Evolutionary conservation across 1,140 invertebrate species (phyloP).

Genomic region (Sycophaga agraensis): DNA sequence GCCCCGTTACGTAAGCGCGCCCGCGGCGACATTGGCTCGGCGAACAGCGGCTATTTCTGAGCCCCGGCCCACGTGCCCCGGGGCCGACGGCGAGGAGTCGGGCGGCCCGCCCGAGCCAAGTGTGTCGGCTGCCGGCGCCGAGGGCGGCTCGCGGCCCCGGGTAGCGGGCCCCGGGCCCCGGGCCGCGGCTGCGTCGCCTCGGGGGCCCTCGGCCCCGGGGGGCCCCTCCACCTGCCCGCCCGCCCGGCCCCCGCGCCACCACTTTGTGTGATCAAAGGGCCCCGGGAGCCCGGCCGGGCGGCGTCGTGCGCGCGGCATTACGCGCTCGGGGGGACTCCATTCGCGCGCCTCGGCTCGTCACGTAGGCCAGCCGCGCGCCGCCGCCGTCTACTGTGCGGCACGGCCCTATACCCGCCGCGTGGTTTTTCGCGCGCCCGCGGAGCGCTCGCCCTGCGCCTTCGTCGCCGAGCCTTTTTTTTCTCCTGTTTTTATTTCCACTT

Average conservation of each 20-base stretch:
- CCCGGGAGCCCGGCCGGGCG: neutral
- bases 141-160: neutral
- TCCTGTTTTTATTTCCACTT: too few species aligned
- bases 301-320: conserved; percentile 15
- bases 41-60: too few species aligned
- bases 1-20: too few species aligned
- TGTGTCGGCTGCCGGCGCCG: neutral
- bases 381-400: neutral
- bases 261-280: too few species aligned
- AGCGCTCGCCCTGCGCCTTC: neutral
- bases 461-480: too few species aligned
- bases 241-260: too few species aligned
- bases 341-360: conserved; percentile 41
- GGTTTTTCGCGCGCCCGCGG: conserved; percentile 5
- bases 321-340: conserved; percentile 38
- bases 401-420: neutral
- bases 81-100: too few species aligned
- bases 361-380: conserved; percentile 43
- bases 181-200: neutral
- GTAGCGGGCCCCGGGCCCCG: neutral
- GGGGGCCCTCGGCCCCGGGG: neutral
- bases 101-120: too few species aligned
- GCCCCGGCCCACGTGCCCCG: too few species aligned
- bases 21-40: too few species aligned
- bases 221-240: neutral